These are phyloP conservation scores for Mus spicilegus DNA, from an alignment of 2,113 vertebrate species.

Conservation along the genomic window DNA sequence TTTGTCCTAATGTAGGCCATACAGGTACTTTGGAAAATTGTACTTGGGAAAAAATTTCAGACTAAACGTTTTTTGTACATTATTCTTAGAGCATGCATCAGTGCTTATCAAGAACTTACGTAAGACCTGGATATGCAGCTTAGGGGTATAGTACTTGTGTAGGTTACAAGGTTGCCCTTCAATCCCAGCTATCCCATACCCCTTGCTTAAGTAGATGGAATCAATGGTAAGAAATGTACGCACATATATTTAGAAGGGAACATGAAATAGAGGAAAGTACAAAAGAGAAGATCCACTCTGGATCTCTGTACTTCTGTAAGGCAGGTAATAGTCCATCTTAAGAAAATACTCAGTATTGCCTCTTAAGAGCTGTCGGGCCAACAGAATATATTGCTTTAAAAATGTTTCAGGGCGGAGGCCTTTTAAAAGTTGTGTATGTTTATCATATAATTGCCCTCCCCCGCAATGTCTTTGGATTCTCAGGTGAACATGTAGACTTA, in stretches of 20 bases:
- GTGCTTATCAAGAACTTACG: not conserved
- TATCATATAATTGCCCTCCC: not conserved
- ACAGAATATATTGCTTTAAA: constrained; percentile 5
- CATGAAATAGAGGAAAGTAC: not conserved
- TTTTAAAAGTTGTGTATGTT: not conserved
- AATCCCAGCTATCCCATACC: not conserved
- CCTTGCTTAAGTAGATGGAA: not conserved
- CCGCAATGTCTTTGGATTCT: not conserved
- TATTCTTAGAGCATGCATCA: not conserved
- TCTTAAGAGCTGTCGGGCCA: constrained; percentile 12
- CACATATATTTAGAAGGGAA: not conserved
- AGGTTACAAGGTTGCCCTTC: not conserved
- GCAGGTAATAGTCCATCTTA: not conserved
- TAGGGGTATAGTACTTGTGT: not conserved
- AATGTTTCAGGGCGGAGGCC: not conserved
- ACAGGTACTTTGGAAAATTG: not conserved
- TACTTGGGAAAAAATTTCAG: not conserved
- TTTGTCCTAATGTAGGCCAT: not conserved
- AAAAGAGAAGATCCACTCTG: not conserved
- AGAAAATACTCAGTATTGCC: not conserved
- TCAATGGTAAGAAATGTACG: not conserved
- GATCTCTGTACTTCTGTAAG: not conserved
- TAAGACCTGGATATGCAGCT: not conserved
- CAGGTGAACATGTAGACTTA: not conserved
- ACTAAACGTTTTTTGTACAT: not conserved